Conservation (phyloP, 2,113 vertebrate genomes). For the Willisornis vidua region DNA sequence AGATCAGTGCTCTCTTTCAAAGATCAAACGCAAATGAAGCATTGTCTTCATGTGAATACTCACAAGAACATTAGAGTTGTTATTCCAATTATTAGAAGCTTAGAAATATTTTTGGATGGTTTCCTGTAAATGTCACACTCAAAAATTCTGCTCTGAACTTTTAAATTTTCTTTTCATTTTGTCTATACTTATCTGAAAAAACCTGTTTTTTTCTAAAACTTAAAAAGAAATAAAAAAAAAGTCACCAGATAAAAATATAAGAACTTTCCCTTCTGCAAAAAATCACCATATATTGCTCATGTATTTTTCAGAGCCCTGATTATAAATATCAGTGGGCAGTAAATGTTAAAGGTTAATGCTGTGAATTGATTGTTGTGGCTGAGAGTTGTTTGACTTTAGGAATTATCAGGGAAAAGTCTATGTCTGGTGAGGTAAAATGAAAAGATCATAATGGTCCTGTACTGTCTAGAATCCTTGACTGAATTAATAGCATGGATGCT, state of each 20-base stretch:
- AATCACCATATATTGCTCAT: not conserved
- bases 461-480: not conserved
- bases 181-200: not conserved
- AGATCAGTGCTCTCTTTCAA: constrained; percentile 18
- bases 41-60: not conserved
- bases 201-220: not conserved
- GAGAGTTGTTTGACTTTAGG: not conserved
- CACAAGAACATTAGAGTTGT: not conserved
- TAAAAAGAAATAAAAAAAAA: not conserved
- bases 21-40: constrained; percentile 9
- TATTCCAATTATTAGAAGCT: constrained; percentile 32
- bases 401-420: not conserved
- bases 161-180: not conserved
- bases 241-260: not conserved
- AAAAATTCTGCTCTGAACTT: not conserved
- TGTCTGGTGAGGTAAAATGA: not conserved
- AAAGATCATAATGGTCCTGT: not conserved
- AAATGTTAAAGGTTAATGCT: not conserved
- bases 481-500: not conserved
- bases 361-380: not conserved
- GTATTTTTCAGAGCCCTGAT: not conserved
- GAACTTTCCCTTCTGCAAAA: not conserved
- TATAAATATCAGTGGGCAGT: not conserved
- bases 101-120: not conserved
- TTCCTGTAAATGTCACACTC: not conserved